These are phyloP conservation scores for Ctenomys sociabilis DNA, from an alignment of 2,113 vertebrate species.

Conservation along the genomic window DNA sequence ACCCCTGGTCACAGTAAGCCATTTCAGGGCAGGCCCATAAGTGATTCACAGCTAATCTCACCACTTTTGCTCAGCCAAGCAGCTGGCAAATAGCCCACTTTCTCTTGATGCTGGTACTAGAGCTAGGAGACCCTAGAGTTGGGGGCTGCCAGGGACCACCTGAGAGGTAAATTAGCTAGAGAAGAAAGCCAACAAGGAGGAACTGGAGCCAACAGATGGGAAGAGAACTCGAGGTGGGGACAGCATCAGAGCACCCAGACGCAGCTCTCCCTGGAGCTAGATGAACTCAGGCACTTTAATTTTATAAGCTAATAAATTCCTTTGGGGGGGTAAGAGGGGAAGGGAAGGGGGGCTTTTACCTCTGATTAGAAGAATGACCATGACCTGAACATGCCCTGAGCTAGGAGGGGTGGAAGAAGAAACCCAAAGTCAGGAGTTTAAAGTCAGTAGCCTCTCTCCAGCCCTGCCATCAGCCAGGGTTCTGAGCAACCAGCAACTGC, in stretches of 20 bases:
- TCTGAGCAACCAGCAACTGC: background rate
- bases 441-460: accelerated
- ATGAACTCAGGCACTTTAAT: background rate
- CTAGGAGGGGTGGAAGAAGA: background rate
- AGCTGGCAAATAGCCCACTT: no score
- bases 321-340: no score
- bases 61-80: accelerated
- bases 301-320: background rate
- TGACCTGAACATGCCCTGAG: background rate
- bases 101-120: background rate
- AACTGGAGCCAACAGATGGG: background rate
- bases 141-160: background rate
- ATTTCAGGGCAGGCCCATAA: accelerated
- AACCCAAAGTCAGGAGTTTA: no score
- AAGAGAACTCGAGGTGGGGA: background rate
- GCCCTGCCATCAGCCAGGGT: background rate
- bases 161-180: background rate
- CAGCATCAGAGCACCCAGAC: background rate
- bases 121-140: background rate
- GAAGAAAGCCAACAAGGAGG: accelerated
- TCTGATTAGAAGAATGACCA: background rate
- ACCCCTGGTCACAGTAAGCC: accelerated
- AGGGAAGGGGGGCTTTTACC: background rate
- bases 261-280: background rate
- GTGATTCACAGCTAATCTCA: background rate